Evolutionary conservation across 2,113 vertebrate genomes (phyloP).

Genomic region (Rhinoptilus africanus): DNA sequence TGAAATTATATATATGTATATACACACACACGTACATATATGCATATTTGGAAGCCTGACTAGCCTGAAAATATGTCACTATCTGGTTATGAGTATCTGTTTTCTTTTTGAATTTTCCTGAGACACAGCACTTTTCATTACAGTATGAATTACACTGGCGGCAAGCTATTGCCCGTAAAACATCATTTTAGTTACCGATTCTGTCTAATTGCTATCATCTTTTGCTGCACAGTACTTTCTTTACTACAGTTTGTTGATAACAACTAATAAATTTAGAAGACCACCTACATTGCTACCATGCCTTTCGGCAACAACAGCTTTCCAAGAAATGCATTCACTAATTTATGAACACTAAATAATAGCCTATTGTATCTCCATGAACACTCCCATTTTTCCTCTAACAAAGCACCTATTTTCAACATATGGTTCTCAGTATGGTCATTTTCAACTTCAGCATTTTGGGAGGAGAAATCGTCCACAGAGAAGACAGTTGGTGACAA

Average conservation of each 20-base stretch:
- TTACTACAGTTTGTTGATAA: neutral
- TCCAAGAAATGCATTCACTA: conserved; percentile 1
- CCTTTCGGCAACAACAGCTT: neutral
- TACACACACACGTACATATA: no score
- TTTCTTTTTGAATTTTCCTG: neutral
- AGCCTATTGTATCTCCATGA: neutral
- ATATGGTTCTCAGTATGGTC: neutral
- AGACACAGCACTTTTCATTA: neutral
- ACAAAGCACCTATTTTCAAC: neutral
- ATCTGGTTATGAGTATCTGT: neutral
- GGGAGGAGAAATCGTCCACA: neutral
- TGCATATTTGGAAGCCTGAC: neutral
- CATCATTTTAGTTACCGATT: neutral
- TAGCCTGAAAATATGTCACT: neutral
- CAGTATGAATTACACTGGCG: neutral
- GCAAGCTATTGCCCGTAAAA: neutral
- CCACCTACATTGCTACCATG: neutral
- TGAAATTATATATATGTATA: neutral
- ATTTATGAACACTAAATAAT: neutral
- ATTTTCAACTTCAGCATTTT: neutral
- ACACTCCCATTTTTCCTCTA: neutral
- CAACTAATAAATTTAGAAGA: neutral
- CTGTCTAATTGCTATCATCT: neutral
- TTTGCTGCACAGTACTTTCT: neutral
- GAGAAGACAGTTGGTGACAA: neutral